A percentile compares a stretch with the other conserved stretches of the same genome.
Evolutionary conservation across 1,140 invertebrate species (phyloP).

Genomic region (Sesamia nonagrioides): DNA sequence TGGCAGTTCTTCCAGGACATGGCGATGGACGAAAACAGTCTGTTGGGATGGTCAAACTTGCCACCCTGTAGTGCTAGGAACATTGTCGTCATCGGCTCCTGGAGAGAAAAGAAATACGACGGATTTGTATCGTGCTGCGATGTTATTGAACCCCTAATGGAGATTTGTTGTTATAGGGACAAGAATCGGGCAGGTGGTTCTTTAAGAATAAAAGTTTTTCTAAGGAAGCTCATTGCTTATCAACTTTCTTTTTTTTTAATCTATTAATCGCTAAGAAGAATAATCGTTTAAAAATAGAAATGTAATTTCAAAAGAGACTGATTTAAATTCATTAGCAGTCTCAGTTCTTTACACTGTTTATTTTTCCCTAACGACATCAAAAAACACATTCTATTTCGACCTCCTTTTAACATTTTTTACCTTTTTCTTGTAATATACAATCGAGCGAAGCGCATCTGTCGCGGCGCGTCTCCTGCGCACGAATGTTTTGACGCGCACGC

Average conservation of each 20-base stretch:
- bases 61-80: conserved; percentile 99
- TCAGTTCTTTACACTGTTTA: not conserved
- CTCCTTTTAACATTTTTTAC: conserved; percentile 44
- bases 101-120: conserved; percentile 32
- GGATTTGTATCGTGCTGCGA: too few species aligned
- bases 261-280: too few species aligned
- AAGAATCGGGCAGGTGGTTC: too few species aligned
- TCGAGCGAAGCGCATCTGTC: conserved; percentile 60
- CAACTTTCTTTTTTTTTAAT: too few species aligned
- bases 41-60: conserved; percentile 99
- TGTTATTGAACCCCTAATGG: too few species aligned
- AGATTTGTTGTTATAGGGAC: too few species aligned
- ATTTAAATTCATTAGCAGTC: too few species aligned
- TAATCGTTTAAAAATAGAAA: too few species aligned
- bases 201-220: too few species aligned
- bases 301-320: too few species aligned
- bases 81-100: conserved; percentile 99
- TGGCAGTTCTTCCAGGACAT: conserved; percentile 99
- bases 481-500: conserved; percentile 67
- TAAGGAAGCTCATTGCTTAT: not conserved
- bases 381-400: conserved; percentile 36
- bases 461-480: conserved; percentile 47
- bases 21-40: conserved; percentile 97
- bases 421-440: conserved; percentile 26
- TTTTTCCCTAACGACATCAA: not conserved